A percentile compares a stretch with the other conserved stretches of the same genome.
These are phyloP conservation scores for Homarus gammarus DNA, from an alignment of 2,888 invertebrate genomes.

Conservation along the genomic window DNA sequence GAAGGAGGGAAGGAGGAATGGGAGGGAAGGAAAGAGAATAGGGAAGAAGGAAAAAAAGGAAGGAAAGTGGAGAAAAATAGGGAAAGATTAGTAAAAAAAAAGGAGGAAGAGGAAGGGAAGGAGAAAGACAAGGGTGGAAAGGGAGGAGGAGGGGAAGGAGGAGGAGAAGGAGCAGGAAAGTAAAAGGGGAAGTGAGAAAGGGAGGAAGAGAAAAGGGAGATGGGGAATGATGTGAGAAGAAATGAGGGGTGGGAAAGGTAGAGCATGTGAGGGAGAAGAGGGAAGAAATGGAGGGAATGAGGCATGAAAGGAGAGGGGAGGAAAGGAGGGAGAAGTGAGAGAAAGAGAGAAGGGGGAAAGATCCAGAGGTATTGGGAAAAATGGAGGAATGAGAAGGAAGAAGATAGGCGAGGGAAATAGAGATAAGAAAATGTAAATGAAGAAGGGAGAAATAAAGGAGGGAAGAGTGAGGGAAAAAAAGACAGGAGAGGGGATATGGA, in stretches of 20 bases:
- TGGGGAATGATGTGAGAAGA: too few species aligned
- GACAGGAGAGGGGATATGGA: neutral
- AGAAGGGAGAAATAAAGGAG: neutral
- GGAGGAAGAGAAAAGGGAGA: neutral
- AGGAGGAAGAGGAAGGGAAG: too few species aligned
- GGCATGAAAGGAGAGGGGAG: neutral
- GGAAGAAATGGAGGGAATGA: neutral
- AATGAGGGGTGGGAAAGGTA: too few species aligned
- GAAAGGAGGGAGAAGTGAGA: neutral
- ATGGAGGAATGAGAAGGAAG: too few species aligned
- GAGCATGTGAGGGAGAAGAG: too few species aligned
- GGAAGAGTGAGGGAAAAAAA: neutral
- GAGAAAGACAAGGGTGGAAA: neutral
- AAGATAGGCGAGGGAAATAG: neutral
- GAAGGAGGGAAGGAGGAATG: neutral
- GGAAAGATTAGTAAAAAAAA: too few species aligned
- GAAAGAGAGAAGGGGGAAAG: neutral
- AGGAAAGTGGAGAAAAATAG: too few species aligned
- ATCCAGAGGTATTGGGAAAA: too few species aligned
- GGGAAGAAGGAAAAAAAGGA: too few species aligned
- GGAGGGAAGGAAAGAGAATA: neutral
- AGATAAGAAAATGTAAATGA: neutral
- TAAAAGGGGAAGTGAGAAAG: neutral
- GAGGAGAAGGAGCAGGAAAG: neutral
- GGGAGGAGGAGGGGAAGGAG: neutral